These are phyloP conservation scores for Scolanthus callimorphus DNA, from an alignment of 92 coral and sea anemone genomes.

Conservation along the genomic window DNA sequence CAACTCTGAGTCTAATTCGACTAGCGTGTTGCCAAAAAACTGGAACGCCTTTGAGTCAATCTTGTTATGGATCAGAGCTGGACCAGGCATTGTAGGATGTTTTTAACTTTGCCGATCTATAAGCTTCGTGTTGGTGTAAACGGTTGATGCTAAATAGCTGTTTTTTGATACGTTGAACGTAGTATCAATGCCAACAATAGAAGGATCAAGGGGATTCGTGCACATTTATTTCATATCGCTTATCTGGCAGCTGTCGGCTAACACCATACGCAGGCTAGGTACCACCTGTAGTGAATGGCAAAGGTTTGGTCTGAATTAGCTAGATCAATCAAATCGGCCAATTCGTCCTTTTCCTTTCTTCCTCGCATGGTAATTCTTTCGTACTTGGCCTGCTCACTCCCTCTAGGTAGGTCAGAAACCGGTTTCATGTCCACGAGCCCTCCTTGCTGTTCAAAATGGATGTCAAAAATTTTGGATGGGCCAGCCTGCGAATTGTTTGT, in stretches of 20 bases:
- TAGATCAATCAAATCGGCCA: slow-evolving; percentile 30
- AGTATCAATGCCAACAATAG: slow-evolving; percentile 38
- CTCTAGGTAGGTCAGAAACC: slow-evolving; percentile 21
- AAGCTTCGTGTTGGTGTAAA: slow-evolving; percentile 22
- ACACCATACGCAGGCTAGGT: slow-evolving; percentile 27
- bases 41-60: slow-evolving; percentile 23
- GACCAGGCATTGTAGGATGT: slow-evolving; percentile 45
- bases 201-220: slow-evolving; percentile 8
- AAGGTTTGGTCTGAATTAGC: no score
- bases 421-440: slow-evolving; percentile 17
- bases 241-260: slow-evolving; percentile 9
- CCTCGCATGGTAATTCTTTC: slow-evolving; percentile 4
- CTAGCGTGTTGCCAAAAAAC: slow-evolving; percentile 19
- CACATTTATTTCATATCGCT: slow-evolving; percentile 17
- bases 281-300: slow-evolving; percentile 16
- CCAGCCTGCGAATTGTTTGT: slow-evolving; percentile 10
- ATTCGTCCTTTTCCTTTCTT: slow-evolving; percentile 16
- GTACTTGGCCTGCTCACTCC: slow-evolving; percentile 16
- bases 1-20: slow-evolving; percentile 16
- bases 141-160: slow-evolving; percentile 29
- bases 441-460: slow-evolving; percentile 15
- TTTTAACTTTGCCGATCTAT: slow-evolving; percentile 27
- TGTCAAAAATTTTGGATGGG: slow-evolving; percentile 38
- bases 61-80: slow-evolving; percentile 31
- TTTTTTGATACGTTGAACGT: slow-evolving; percentile 33